Evolutionary conservation across 2,113 vertebrate genomes (phyloP).

Genomic region (Fukomys damarensis): DNA sequence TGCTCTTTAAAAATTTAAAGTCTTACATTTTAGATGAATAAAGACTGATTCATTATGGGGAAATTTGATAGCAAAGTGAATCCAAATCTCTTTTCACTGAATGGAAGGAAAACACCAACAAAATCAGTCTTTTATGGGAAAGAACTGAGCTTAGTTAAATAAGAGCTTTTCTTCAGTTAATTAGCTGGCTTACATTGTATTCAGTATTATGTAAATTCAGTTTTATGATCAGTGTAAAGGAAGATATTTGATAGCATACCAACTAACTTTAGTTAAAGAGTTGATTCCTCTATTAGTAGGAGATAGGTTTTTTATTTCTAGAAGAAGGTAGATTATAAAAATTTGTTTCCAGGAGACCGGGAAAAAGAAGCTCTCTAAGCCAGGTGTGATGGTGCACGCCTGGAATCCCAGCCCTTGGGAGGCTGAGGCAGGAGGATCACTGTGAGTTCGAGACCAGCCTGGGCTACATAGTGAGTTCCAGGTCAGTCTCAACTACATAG

Average conservation of each 20-base stretch:
- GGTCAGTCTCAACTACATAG: too few relatives aligned
- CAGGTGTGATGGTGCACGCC: too few relatives aligned
- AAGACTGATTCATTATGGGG: slow-evolving; percentile 24
- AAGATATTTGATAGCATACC: slow-evolving; percentile 1
- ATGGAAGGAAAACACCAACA: not conserved
- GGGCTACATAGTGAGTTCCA: too few relatives aligned
- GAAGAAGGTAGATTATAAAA: slow-evolving; percentile 28
- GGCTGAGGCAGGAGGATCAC: too few relatives aligned
- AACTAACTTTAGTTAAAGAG: slow-evolving; percentile 52
- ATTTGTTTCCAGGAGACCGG: slow-evolving; percentile 39
- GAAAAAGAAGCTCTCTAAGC: not conserved
- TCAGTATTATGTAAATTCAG: slow-evolving; percentile 30
- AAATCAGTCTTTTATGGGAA: not conserved
- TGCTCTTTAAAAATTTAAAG: slow-evolving; percentile 20
- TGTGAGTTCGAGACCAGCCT: too few relatives aligned
- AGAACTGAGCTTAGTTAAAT: slow-evolving; percentile 23
- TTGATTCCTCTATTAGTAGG: slow-evolving; percentile 1
- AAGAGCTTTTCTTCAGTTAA: slow-evolving; percentile 42
- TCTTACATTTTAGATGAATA: slow-evolving; percentile 19
- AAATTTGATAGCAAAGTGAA: slow-evolving; percentile 45
- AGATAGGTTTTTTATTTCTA: slow-evolving; percentile 51
- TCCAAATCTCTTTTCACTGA: slow-evolving; percentile 15
- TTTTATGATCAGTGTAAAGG: slow-evolving; percentile 54
- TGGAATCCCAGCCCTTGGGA: too few relatives aligned
- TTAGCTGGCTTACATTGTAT: slow-evolving; percentile 45